These are phyloP conservation scores for Mohoua ochrocephala DNA, from an alignment of 2,113 vertebrate species.

Conservation along the genomic window DNA sequence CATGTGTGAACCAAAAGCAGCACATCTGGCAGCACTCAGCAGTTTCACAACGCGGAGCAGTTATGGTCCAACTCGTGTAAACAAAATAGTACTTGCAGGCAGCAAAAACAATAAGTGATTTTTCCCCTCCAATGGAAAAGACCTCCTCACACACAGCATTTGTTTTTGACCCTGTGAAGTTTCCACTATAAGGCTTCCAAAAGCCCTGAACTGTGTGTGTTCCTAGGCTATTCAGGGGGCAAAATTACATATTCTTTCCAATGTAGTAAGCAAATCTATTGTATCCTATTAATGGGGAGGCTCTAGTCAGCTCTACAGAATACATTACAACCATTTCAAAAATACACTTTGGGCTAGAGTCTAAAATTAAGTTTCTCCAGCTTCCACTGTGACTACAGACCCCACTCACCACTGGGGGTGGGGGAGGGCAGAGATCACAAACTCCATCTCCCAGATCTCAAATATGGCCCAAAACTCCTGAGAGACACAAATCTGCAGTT, in stretches of 20 bases:
- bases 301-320: neutral
- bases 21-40: neutral
- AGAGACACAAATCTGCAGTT: neutral
- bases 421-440: neutral
- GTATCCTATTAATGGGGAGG: no score
- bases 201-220: neutral
- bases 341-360: neutral
- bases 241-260: neutral
- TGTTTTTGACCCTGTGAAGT: neutral
- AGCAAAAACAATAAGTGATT: neutral
- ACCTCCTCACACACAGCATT: neutral
- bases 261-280: neutral
- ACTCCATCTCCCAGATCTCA: neutral
- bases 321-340: neutral
- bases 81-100: neutral
- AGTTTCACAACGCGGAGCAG: neutral
- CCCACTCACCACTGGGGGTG: rapidly evolving
- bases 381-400: neutral
- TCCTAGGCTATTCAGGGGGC: neutral
- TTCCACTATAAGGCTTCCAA: neutral
- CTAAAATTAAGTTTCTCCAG: neutral
- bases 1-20: neutral
- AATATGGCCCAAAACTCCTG: neutral
- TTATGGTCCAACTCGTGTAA: neutral
- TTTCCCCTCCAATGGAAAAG: neutral